A percentile compares a stretch with the other conserved stretches of the same genome.
phyloP scores from a whole-genome alignment of 2,797 vertebrate genomes.

The Cuniculus paca region DNA sequence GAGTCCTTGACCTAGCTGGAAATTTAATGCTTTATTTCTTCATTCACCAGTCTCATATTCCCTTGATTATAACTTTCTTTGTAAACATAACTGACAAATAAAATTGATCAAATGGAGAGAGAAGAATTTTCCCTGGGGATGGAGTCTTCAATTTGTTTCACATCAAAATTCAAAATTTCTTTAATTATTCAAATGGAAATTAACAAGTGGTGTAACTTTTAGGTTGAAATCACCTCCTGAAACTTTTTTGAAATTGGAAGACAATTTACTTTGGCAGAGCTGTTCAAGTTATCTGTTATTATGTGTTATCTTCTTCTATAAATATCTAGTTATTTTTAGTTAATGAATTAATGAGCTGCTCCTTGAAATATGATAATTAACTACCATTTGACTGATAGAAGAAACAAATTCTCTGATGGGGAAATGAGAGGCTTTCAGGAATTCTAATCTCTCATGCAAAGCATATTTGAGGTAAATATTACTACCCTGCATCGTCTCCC shows the following conservation, averaged over 20 bases:
- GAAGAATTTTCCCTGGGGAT: background rate
- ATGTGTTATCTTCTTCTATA: slow-evolving; percentile 73
- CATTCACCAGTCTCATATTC: background rate
- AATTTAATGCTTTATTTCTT: slow-evolving; percentile 38
- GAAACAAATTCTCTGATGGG: slow-evolving; percentile 77
- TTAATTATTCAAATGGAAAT: slow-evolving; percentile 58
- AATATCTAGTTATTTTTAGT: slow-evolving; percentile 82
- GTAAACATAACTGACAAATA: slow-evolving; percentile 44
- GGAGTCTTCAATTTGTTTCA: slow-evolving; percentile 63
- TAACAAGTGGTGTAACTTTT: slow-evolving; percentile 53
- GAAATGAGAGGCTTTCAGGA: slow-evolving; percentile 81
- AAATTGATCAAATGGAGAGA: slow-evolving; percentile 50
- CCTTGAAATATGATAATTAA: slow-evolving; percentile 83
- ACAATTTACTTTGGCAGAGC: background rate
- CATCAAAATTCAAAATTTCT: slow-evolving; percentile 65
- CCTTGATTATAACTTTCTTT: slow-evolving; percentile 36
- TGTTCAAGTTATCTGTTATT: slow-evolving; percentile 56
- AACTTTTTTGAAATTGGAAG: slow-evolving; percentile 70
- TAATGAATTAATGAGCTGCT: slow-evolving; percentile 82
- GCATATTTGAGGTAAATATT: slow-evolving; percentile 80
- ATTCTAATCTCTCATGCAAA: slow-evolving; percentile 79
- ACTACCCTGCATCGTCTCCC: slow-evolving; percentile 61
- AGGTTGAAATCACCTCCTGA: slow-evolving; percentile 47
- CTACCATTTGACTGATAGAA: slow-evolving; percentile 80
- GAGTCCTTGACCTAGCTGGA: background rate